A percentile compares a stretch with the other conserved stretches of the same genome.
phyloP scores from a whole-genome alignment of 2,888 invertebrate species.

The Brenthis daphne region DNA sequence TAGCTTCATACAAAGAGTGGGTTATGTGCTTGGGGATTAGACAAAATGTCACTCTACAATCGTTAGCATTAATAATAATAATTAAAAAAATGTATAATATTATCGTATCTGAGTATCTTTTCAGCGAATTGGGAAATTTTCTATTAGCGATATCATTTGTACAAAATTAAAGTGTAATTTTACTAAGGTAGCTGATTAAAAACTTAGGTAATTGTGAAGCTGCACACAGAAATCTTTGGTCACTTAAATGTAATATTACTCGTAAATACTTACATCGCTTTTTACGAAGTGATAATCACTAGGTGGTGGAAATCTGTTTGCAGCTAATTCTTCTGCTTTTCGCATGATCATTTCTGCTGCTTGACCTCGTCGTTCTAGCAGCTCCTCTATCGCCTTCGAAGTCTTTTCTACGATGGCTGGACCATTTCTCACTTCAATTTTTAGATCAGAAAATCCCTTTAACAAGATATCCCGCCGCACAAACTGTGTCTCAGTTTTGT shows the following conservation, averaged over 20 bases:
- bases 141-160: too few species aligned
- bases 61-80: too few species aligned
- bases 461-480: constrained; percentile 59
- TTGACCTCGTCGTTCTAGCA: constrained; percentile 55
- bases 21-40: too few species aligned
- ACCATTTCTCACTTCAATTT: constrained; percentile 61
- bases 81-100: too few species aligned
- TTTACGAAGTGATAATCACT: constrained; percentile 56
- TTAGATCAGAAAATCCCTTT: constrained; percentile 59
- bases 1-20: too few species aligned
- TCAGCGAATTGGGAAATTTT: too few species aligned
- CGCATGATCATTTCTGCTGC: constrained; percentile 69
- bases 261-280: constrained; percentile 60
- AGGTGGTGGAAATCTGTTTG: constrained; percentile 45
- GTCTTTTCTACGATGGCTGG: constrained; percentile 63
- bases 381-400: constrained; percentile 55
- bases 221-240: too few species aligned
- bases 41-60: too few species aligned
- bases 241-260: not conserved
- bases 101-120: too few species aligned
- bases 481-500: constrained; percentile 57
- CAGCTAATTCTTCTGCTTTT: constrained; percentile 63
- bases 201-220: too few species aligned
- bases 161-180: too few species aligned
- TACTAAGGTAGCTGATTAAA: too few species aligned